Evolutionary conservation across 1,140 invertebrate species (phyloP).

Genomic region (Drosophila burlai): DNA sequence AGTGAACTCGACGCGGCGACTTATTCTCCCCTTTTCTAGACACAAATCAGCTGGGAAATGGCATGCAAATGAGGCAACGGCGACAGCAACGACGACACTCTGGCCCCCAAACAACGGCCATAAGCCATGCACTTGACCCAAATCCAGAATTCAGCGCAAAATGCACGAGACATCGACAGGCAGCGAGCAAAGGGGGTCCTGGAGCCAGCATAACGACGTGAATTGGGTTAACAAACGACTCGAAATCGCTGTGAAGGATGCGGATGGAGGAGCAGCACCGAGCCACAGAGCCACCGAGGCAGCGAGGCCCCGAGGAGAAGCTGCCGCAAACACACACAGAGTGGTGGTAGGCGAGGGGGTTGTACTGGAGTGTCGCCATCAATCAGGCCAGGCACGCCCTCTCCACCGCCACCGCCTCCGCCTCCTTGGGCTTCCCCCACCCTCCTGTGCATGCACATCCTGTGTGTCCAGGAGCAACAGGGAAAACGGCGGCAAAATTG

Average conservation of each 20-base stretch:
- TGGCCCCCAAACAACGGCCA: constrained; percentile 41
- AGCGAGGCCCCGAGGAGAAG: constrained; percentile 15
- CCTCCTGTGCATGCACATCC: constrained; percentile 6
- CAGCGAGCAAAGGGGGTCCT: constrained; percentile 15
- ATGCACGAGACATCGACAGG: constrained; percentile 63
- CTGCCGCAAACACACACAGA: constrained; percentile 1
- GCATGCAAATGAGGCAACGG: constrained; percentile 45
- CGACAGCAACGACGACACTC: constrained; percentile 22
- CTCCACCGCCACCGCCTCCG: neutral
- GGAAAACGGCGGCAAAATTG: constrained; percentile 73
- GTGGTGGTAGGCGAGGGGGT: neutral
- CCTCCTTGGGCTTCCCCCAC: neutral
- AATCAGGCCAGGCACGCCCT: constrained; percentile 30
- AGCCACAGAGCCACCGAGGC: neutral
- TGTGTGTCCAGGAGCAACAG: constrained; percentile 53
- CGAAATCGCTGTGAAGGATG: constrained; percentile 39
- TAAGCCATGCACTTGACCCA: constrained; percentile 77
- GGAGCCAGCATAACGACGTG: constrained; percentile 44
- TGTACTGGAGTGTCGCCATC: constrained; percentile 35
- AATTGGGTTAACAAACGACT: constrained; percentile 81
- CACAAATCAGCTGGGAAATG: constrained; percentile 43
- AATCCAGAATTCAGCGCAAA: constrained; percentile 70
- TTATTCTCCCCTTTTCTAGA: constrained; percentile 14
- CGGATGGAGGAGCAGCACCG: constrained; percentile 1
- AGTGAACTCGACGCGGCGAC: constrained; percentile 1